phyloP scores from a whole-genome alignment of 2,888 invertebrate species.

The Pseudanteris insignis region DNA sequence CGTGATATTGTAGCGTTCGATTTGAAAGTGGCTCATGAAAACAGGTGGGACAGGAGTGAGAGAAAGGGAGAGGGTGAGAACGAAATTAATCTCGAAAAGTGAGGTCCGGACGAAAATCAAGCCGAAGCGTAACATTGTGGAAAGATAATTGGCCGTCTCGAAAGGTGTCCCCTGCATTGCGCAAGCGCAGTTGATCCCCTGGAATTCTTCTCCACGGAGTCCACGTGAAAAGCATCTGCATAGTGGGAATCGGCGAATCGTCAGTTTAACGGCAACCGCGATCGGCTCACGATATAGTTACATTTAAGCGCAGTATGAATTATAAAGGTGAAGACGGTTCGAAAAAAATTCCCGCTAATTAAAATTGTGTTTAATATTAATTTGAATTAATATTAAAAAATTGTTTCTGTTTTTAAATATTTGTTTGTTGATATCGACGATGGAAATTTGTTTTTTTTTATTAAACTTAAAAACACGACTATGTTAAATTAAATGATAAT shows the following conservation, averaged over 20 bases:
- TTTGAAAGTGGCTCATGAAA: not conserved
- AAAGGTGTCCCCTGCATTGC: conserved; percentile 38
- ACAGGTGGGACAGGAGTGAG: not conserved
- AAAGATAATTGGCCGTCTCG: conserved; percentile 27
- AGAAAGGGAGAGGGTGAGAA: not conserved
- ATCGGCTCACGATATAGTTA: conserved; percentile 24
- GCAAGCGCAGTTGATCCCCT: conserved; percentile 43
- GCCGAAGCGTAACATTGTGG: conserved; percentile 17
- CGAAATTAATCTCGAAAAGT: not conserved
- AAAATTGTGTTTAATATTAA: no score
- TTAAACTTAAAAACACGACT: not conserved
- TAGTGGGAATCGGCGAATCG: conserved; percentile 37
- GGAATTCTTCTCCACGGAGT: conserved; percentile 45
- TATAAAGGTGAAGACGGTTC: no score
- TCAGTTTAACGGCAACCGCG: conserved; percentile 42
- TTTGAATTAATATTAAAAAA: no score
- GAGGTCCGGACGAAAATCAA: conserved; percentile 1
- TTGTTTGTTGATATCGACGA: no score
- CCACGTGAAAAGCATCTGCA: conserved; percentile 42
- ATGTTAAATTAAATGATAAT: no score
- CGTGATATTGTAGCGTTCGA: no score
- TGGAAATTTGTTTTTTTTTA: no score
- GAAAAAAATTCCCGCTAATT: no score
- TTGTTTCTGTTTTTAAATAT: no score
- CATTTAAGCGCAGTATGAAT: conserved; percentile 18